Evolutionary conservation across 2,113 vertebrate genomes (phyloP), one percentile per base, ranked within the genome.

Genomic region (Tapirus terrestris): DNA sequence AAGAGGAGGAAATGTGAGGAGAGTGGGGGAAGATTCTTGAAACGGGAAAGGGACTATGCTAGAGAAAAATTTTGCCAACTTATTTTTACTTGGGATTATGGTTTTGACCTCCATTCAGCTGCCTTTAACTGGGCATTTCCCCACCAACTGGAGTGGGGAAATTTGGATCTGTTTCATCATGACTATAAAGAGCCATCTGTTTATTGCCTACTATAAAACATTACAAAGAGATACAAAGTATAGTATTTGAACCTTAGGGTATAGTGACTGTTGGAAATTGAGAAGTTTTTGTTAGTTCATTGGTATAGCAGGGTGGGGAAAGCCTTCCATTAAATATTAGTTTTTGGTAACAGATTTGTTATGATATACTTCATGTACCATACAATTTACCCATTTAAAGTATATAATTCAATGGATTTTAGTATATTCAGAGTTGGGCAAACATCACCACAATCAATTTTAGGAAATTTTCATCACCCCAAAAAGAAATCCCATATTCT

Each of bases 241-340:
- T 4, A 79, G n/a, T 0, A 6, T 87, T 82, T 61, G 51, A 31
- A 27, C 31, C 67, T 58, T 16, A 76, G 53, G 33, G n/a, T 72
- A 70, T 83, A 36, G 36, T 68, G 65, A 56, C 72, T 91, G 68
- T 43, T 56, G 48, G 27, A 84, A 80, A 86, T 51, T 9, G 14
- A 96, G 61, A 80, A 16, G 5, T 84, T 96, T 95, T 85, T 81
- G 65, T 91, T 72, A 88, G 25, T 93, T 93, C 33, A 43, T 27
- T 96, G 51, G 27, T n/a, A n/a, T 43, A 75, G 43, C 2, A 73
- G 39, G 3, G 6, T 65, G 23, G 89, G 51, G 14, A 81, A 84
- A 31, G 31, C 2, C 61, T 89, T 95, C 20, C n/a, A 51, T 87
- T 70, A 80, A 65, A 67, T 93, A 67, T 56, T 89, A n/a, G 39